Base-by-base conservation (phyloP, 2,113 vertebrate genomes). In the Chlorodrepanis virens region DNA sequence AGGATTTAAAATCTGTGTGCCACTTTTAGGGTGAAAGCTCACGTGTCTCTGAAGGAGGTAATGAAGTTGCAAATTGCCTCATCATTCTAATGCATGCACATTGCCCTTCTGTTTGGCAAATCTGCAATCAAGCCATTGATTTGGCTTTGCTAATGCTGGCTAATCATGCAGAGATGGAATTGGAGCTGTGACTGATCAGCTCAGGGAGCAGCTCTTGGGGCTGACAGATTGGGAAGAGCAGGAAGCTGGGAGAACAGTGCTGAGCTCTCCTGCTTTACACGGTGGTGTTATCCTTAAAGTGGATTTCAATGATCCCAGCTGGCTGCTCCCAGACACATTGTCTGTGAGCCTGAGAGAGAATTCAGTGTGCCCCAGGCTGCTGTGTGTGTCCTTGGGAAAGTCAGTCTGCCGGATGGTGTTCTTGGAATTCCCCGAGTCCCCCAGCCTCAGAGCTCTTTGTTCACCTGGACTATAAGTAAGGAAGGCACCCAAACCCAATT, bases 51-150 rank as follows among this genome's bases (percentile, higher is more conserved):
- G 40, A 83, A 84, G 91, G 86, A 91, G 72, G 85, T 78, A 87
- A 92, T 83, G 89, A 70, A 89, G 72, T 87, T 87, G 72, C 72
- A 94, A 94, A 95, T 78, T 88, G 90, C 67, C 86, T 92, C 71
- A 92, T 97, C 76, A 83, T 90, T 92, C 64, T 92, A 94, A 92
- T 92, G 47, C 83, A 57, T 77, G 86, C 83, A 74, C 57, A 90
- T 81, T 87, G 80, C 80, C 67, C 50, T 87, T 92, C 69, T 81
- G 64, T 89, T 93, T 67, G 76, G 94, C 72, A 96, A 93, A 90
- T 96, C 72, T 78, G 83, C 91, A 92, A 77, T 93, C 86, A 89
- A 63, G 76, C 29, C 68, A 84, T 78, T 94, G 93, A 87, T 82
- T 93, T 85, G 69, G 77, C 60, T 91, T 91, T 54, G 60, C 72